A percentile compares a stretch with the other conserved stretches of the same genome.
Conservation (phyloP, 37 sponge, comb jelly and placozoan species). For the Bolinopsis microptera region DNA sequence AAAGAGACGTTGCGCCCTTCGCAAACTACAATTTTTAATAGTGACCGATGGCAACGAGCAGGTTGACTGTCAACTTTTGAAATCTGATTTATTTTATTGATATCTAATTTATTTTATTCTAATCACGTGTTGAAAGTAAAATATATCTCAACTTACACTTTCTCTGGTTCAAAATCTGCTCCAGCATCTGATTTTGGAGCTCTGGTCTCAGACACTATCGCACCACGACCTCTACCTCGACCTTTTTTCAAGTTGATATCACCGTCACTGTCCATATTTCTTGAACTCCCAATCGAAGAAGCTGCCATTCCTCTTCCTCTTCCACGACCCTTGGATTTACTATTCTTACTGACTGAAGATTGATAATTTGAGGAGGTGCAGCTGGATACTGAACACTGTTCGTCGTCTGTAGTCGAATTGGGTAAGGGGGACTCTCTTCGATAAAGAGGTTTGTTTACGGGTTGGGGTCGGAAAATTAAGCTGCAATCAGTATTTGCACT, state of each 20-base stretch:
- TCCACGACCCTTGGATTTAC: conserved; percentile 10
- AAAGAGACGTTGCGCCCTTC: too few species aligned
- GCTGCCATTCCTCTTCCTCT: not conserved
- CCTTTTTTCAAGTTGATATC: not conserved
- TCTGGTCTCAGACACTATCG: not conserved
- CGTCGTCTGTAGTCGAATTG: not conserved
- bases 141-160: not conserved
- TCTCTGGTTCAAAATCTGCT: not conserved
- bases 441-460: not conserved
- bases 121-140: not conserved
- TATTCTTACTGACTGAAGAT: not conserved
- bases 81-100: too few species aligned
- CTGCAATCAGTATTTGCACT: not conserved
- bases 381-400: not conserved
- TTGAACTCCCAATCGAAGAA: not conserved
- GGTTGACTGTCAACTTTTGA: not conserved
- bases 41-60: not conserved
- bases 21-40: not conserved
- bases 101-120: not conserved
- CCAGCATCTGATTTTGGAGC: not conserved
- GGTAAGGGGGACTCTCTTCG: not conserved
- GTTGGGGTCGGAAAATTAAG: not conserved
- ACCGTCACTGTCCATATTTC: not conserved
- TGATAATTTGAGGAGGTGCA: not conserved
- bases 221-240: conserved; percentile 35